Base-by-base conservation (phyloP, 2,113 vertebrate species). In the Osmerus mordax region DNA sequence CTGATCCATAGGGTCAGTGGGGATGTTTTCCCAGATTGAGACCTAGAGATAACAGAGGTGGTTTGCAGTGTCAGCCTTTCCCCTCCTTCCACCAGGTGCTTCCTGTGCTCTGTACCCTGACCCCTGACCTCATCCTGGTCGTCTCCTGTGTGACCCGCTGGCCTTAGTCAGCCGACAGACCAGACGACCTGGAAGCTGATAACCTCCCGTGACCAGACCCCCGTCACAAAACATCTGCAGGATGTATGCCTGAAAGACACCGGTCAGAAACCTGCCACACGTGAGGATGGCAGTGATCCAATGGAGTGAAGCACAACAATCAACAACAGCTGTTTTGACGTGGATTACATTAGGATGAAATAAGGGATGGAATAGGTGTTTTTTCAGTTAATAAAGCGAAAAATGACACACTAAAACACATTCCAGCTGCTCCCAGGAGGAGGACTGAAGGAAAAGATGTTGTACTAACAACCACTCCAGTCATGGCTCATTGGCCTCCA, bases 71-170 rank as follows among this genome's bases (percentile, higher is more conserved):
- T 79, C 81, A 72, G 73, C 81, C 81, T 76, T 75, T 67, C 23
- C 52, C 58, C 51, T 70, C 41, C 63, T 83, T 84, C 82, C 85
- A 68, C 75, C 91, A 89, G 89, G 82, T 91, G 91, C 84, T 93
- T 93, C 92, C 91, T 90, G 66, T 18, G 29, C 21, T 60, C 70
- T 18, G 25, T 19, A 67, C 74, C 87, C 78, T 76, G 75, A 23
- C 2, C 65, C 32, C 75, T 83, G 84, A 87, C 75, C 74, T 87
- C 81, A 87, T 16, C 28, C 36, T 77, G 65, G 54, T 62, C 70
- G 1, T 23, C 23, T 23, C 23, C 23, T 23, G 23, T 55, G 2
- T 67, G 77, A 78, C 23, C 23, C 23, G 23, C 23, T 23, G 23
- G 23, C 23, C 23, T 53, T 53, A 23, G 58, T 65, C 64, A 16